Evolutionary conservation across 2,888 invertebrate species (phyloP), one percentile per base, ranked within the genome.

Genomic region (Ophonus ardosiacus): DNA sequence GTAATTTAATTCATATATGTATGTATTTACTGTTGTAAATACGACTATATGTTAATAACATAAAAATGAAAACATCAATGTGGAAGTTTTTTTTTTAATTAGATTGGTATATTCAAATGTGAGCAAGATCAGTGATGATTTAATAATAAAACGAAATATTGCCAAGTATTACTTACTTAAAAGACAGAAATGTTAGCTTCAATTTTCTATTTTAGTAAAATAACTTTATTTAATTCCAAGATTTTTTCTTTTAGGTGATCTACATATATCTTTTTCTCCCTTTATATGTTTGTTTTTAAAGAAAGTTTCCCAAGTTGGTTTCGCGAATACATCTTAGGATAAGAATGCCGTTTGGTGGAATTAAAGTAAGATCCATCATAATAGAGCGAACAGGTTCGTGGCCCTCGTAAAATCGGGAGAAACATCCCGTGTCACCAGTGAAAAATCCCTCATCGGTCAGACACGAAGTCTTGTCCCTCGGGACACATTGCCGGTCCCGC

Each of bases 381-480:
- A 84, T 79, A 84, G 65, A 51, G 43, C 59, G 21, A 76, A 83
- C 17, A 59, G 61, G 18, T 76, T 61, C 68, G 1, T n/a, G 38
- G 76, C 31, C 78, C 57, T 61, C 65, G 71, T 79, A 85, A 85
- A 85, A 85, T 80, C 79, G 85, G 80, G 80, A 85, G 80, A 80
- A 80, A 85, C 85, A 85, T 79, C 59, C 59, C 57, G 18, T 80
- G 85, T 85, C 85, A 85, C 85, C 79, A 59, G 40, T 40, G 65
- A 51, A 59, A 85, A 71, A 79, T 85, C 85, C 21, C 80, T 85
- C 85, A 85, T 85, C 85, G 85, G 85, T 85, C 85, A 85, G 31
- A 31, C 57, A 31, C 80, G 63, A 68, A 18, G 71, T 85, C 79
- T 80, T 85, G 85, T 80, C 85, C 85, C 31, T 68, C 15, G 85